Base-by-base conservation (phyloP, 2,113 vertebrate genomes). In the Micronycteris hirsuta region DNA sequence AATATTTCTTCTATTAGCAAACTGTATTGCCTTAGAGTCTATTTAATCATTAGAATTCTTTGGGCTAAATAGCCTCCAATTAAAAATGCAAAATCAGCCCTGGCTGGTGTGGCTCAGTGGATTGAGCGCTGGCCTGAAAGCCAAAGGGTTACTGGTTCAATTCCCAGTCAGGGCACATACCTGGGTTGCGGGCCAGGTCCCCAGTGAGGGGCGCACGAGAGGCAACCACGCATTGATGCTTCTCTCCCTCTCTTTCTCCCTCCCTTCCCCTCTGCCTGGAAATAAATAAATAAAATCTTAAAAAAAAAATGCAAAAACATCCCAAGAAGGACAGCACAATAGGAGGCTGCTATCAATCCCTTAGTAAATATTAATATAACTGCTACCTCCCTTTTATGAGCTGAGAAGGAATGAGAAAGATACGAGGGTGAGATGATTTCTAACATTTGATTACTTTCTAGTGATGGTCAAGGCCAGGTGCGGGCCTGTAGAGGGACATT, bases 361-460 rank as follows among this genome's bases (percentile, higher is more conserved):
- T 78, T 68, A n/a, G 56, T 49, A 88, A 96, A 74, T 90, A 87
- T 61, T 86, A 95, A 81, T 54, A 68, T 45, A 86, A 45, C n/a
- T 71, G n/a, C 43, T 54, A 78, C 16, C 22, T 85, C 49, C 45
- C 91, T 82, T 76, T 78, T 71, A 71, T 2, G 77, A 89, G 8
- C 36, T 84, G 15, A 33, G 43, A 85, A 96, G 82, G 56, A 92
- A 76, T 28, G 70, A 89, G 65, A 94, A 83, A 87, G 83, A 93
- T 67, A n/a, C 78, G n/a, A 78, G 76, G n/a, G 31, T 43, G 47
- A 67, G 36, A 68, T 52, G 65, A 58, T 81, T 68, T 91, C 56
- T 94, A 28, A 90, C 97, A 89, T 43, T n/a, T 82, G 41, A 81
- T 77, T 94, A 67, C 82, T 83, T 96, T 81, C 13, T 71, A 52